Evolutionary conservation across 2,888 invertebrate species (phyloP).

Genomic region (Monopis laevigella): DNA sequence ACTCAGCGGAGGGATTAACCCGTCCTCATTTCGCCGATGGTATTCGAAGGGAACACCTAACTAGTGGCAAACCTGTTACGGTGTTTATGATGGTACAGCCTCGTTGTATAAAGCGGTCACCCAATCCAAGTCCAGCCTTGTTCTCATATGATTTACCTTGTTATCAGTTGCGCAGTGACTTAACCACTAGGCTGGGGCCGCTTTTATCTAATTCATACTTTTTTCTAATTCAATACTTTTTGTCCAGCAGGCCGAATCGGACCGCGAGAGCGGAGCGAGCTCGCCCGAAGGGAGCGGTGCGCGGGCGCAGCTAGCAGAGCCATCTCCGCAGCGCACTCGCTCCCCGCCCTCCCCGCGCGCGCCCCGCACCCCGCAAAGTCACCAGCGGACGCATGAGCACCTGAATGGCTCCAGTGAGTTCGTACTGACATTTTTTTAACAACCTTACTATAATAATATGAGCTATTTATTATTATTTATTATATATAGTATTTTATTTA

Average conservation of each 20-base stretch:
- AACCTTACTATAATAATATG: background rate
- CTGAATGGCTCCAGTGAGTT: conserved; percentile 68
- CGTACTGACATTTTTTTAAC: conserved; percentile 34
- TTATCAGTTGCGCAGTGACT: too few relatives aligned
- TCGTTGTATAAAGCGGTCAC: too few relatives aligned
- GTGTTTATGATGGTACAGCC: too few relatives aligned
- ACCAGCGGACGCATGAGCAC: conserved; percentile 20
- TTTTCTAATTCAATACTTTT: conserved; percentile 5
- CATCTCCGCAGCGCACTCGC: conserved; percentile 49
- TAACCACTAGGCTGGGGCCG: too few relatives aligned
- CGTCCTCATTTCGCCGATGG: too few relatives aligned
- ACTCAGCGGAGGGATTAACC: too few relatives aligned
- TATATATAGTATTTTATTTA: too few relatives aligned
- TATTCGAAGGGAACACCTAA: too few relatives aligned
- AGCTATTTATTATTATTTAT: too few relatives aligned
- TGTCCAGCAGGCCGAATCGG: conserved; percentile 68
- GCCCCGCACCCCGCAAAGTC: conserved; percentile 31
- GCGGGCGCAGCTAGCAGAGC: conserved; percentile 51
- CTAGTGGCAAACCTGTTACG: too few relatives aligned
- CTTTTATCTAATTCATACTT: background rate
- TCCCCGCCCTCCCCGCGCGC: conserved; percentile 28
- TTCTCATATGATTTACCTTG: too few relatives aligned
- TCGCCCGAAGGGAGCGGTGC: conserved; percentile 68
- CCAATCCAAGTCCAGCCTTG: too few relatives aligned
- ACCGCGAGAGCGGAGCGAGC: conserved; percentile 71